Evolutionary conservation across 2,113 vertebrate species (phyloP).

Genomic region (Corapipo altera): DNA sequence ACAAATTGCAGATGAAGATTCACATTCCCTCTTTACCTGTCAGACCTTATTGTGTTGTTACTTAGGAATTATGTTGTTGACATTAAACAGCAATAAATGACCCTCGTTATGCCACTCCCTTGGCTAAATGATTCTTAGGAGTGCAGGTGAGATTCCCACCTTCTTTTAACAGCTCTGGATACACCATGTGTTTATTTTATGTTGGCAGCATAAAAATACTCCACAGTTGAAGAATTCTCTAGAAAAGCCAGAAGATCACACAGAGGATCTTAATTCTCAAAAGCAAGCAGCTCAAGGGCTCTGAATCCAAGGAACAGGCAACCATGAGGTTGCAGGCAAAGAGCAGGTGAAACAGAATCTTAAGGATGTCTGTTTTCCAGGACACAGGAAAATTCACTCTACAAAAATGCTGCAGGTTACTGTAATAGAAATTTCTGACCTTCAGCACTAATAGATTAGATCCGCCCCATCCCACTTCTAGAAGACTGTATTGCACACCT

Average conservation of each 20-base stretch:
- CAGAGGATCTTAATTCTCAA: background rate
- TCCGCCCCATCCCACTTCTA: rapidly evolving
- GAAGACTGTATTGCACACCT: background rate
- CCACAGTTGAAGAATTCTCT: background rate
- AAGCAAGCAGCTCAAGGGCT: background rate
- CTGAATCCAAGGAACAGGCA: background rate
- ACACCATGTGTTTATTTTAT: background rate
- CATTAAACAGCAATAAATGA: background rate
- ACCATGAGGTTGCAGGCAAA: background rate
- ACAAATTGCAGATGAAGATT: background rate
- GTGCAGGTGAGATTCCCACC: background rate
- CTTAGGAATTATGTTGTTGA: background rate
- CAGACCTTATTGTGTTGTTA: background rate
- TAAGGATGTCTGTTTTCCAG: background rate
- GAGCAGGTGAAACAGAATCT: background rate
- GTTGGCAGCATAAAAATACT: background rate
- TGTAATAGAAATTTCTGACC: background rate
- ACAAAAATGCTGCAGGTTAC: background rate
- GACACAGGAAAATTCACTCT: background rate
- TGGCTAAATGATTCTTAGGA: background rate
- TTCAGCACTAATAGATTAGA: background rate
- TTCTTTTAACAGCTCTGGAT: background rate
- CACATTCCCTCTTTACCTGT: background rate
- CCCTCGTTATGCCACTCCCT: background rate
- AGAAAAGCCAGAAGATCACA: background rate